Conservation (phyloP, 2,797 vertebrate genomes). For the Rhabdomys pumilio region DNA sequence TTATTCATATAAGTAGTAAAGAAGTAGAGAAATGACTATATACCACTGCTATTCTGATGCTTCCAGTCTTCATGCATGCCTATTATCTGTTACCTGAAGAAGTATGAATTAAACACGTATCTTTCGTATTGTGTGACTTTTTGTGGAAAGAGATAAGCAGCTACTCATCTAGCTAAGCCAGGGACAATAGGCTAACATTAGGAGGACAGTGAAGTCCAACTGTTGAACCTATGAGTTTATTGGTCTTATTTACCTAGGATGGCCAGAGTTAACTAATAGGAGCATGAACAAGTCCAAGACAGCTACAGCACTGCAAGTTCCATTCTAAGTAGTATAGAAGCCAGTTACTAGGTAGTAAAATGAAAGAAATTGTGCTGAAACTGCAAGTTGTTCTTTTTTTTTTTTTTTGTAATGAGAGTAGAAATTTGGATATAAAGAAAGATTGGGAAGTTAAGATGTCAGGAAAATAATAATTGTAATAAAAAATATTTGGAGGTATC, state of each 20-base stretch:
- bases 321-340: not conserved
- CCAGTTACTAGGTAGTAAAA: not conserved
- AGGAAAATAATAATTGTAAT: not conserved
- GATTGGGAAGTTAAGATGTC: not conserved
- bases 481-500: not conserved
- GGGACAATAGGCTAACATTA: not conserved
- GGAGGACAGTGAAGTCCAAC: not conserved
- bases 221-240: not conserved
- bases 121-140: not conserved
- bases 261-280: not conserved
- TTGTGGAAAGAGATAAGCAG: not conserved
- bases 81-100: not conserved
- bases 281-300: not conserved
- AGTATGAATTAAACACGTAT: not conserved
- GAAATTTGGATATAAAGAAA: no score
- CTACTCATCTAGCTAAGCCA: no score
- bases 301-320: not conserved
- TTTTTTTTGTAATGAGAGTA: not conserved
- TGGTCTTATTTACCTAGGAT: not conserved
- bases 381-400: not conserved
- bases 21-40: not conserved
- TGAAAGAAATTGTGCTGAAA: no score
- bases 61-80: not conserved
- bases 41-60: not conserved
- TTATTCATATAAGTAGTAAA: not conserved